A percentile compares a stretch with the other conserved stretches of the same genome.
Evolutionary conservation across 2,113 vertebrate species (phyloP).

Genomic region (Hemichromis elongatus): DNA sequence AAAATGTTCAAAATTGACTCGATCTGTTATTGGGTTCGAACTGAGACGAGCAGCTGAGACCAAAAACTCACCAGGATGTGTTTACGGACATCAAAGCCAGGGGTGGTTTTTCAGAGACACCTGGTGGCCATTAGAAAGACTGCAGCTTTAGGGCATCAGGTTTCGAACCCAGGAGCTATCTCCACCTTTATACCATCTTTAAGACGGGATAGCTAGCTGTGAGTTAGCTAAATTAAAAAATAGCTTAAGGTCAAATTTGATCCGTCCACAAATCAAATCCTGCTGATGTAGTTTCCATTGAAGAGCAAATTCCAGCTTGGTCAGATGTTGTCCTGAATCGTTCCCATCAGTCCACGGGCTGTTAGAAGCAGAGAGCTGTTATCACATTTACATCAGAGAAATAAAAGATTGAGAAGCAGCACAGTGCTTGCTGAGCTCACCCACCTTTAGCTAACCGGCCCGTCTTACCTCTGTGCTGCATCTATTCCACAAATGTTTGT

Average conservation of each 20-base stretch:
- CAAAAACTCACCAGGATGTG: neutral
- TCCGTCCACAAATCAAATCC: neutral
- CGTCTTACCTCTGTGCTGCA: neutral
- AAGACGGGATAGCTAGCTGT: neutral
- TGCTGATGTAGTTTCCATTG: neutral
- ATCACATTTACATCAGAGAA: neutral
- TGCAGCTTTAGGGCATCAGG: fast-evolving
- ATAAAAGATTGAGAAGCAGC: neutral
- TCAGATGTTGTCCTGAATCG: neutral
- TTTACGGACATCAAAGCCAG: neutral
- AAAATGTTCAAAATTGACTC: neutral
- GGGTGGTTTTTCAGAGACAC: neutral
- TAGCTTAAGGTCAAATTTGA: neutral
- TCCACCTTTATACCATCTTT: neutral
- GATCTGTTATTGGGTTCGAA: neutral
- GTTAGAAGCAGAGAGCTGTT: neutral
- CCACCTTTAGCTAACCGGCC: neutral
- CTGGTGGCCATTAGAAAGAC: neutral
- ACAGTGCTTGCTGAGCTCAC: neutral
- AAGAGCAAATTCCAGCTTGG: neutral
- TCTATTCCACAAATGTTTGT: neutral
- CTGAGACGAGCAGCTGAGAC: neutral
- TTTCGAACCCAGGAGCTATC: neutral
- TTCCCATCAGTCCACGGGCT: neutral
- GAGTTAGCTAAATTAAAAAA: neutral